A percentile compares a stretch with the other conserved stretches of the same genome.
Evolutionary conservation across 2,888 invertebrate genomes (phyloP).

Genomic region (Drosophila kanekoi): DNA sequence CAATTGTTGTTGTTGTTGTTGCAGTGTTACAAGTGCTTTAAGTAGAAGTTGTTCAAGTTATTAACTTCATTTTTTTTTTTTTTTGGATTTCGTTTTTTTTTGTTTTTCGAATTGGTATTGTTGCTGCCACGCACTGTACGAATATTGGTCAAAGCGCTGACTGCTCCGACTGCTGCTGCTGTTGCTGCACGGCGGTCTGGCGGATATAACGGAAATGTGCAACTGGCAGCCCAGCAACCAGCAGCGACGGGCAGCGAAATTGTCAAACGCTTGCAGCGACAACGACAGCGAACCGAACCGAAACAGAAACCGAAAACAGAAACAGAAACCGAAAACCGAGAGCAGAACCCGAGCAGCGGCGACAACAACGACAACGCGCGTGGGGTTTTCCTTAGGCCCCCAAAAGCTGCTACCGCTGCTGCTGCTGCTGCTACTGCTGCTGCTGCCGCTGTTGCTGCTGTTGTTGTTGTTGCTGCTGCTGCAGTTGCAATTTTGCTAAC

Average conservation of each 20-base stretch:
- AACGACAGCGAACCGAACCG: conserved; percentile 35
- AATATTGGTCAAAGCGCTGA: conserved; percentile 17
- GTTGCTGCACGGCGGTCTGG: conserved; percentile 67
- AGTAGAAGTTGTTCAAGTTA: conserved; percentile 33
- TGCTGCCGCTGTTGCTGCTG: conserved; percentile 12
- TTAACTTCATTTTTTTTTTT: conserved; percentile 4
- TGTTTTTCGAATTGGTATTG: conserved; percentile 6
- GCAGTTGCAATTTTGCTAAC: conserved; percentile 49
- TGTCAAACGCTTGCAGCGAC: conserved; percentile 65
- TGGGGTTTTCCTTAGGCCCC: conserved; percentile 58
- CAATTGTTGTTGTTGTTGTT: conserved; percentile 29
- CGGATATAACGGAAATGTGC: conserved; percentile 79
- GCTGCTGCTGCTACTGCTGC: conserved; percentile 5
- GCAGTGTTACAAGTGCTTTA: conserved; percentile 43
- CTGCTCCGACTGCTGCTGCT: conserved; percentile 28
- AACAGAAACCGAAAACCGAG: conserved; percentile 41
- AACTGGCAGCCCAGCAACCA: conserved; percentile 64
- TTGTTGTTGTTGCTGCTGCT: conserved; percentile 15
- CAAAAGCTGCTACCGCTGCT: conserved; percentile 38
- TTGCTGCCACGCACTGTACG: conserved; percentile 47
- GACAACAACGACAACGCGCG: conserved; percentile 33
- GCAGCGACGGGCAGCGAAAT: conserved; percentile 67
- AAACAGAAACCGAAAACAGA: conserved; percentile 32
- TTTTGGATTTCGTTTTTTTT: not conserved
- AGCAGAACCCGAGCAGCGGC: conserved; percentile 56